Base-by-base conservation (phyloP, 1,140 invertebrate genomes). In the Lutraria rhynchaena region DNA sequence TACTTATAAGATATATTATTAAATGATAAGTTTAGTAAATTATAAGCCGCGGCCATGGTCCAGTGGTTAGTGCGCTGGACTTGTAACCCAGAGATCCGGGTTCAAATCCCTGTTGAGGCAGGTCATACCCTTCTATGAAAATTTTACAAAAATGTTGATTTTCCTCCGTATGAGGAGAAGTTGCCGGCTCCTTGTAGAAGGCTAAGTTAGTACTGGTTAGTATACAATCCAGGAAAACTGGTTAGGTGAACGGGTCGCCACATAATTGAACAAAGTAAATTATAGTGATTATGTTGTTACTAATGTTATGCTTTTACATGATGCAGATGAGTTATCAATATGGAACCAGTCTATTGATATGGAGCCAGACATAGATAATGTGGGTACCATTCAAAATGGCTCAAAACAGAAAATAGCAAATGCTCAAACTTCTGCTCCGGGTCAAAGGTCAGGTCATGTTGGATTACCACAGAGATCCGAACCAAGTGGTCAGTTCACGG, bases 291-390 rank as follows among this genome's bases (percentile, higher is more conserved):
- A 3, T 57, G 71, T 27, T 24, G 33, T 24, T 5, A 22, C n/a
- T 55, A 31, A 19, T 53, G 31, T 22, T 70, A 46, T 58, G 0
- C 73, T 33, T 37, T 71, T 19, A 29, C 31, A 58, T 3, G 27
- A 51, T 67, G 74, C 67, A 89, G 88, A 89, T 13, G 88, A 89
- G 31, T 73, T 85, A 33, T 87, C 86, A 29, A 46, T 88, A 19
- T 88, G 87, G 87, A 89, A 84, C 71, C 87, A 89, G 67, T 81
- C 82, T 4, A 75, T 85, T 49, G 84, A 87, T 29, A 77, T 86
- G 78, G 85, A 85, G 31, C 31, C 41, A 74, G 67, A 83, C 17
- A 55, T 41, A 44, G 58, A 63, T 29, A 19, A 53, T 31, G 29
- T 46, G 51, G 24, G 29, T n/a, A 51, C 65, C 27, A 55, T 37